Base-by-base conservation (phyloP, 2,797 vertebrate genomes). In the Gephyroberyx darwinii region DNA sequence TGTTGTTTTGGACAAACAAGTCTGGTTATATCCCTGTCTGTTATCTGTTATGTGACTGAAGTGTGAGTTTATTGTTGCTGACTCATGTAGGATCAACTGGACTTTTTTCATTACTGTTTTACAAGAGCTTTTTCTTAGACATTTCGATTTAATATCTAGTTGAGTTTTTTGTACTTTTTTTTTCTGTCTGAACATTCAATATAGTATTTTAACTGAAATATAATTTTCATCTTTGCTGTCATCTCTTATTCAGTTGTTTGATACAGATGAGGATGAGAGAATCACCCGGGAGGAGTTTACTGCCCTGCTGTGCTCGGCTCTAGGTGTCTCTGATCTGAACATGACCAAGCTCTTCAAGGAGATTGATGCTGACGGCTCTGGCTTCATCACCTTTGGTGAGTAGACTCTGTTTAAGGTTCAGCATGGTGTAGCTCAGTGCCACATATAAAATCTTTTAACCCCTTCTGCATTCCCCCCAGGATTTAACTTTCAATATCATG, bases 331-430 rank as follows among this genome's bases (percentile, higher is more conserved):
- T 0, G 92, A 96, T 52, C 93, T 98, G 4, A 94, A 98, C 59
- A 93, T 97, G 85, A 90, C 92, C 60, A 77, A 93, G 31, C 96
- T 99, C 61, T 99, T 99, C 84, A 93, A 91, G 80, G 96, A 96
- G 82, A 97, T 99, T 45, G 95, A 98, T 72, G 89, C 93, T 1
- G 96, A 97, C 71, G 78, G 89, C 70, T 96, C 96, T 0, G 92
- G 92, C 56, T 94, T 93, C 75, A 92, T 99, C 70, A 96, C 95
- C 19, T 98, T 96, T 17, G 93, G 98, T 98, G 85, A 94, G 95
- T 93, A 39, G 12, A 66, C 5, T 35, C 10, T 3, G 10, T 6
- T 39, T 59, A 17, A 48, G 8, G 17, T 31, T 10, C 53, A 33
- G 13, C 16, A 19, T 19, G n/a, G 17, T 50, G 4, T 57, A n/a